Evolutionary conservation across 2,797 vertebrate genomes (phyloP), one percentile per base, ranked within the genome.

Genomic region (Holocentrus rufus): DNA sequence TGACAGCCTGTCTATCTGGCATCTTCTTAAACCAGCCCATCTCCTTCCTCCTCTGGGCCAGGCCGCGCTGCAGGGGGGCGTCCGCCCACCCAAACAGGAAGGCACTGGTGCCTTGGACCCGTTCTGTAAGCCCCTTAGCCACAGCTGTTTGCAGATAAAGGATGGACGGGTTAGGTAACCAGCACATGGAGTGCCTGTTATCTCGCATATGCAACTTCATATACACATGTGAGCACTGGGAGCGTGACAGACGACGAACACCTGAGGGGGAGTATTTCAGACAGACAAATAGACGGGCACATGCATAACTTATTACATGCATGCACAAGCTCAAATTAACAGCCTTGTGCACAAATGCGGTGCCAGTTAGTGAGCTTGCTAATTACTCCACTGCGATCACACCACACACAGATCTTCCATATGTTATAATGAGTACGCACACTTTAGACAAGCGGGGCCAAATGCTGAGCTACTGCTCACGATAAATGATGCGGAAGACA

Each of bases 41-140:
- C 72, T 94, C 92, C 78, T 93, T 95, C 76, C 93, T 93, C 85
- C 94, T 93, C 73, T 89, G 92, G 2, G 95, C 92, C 39, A 95
- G 85, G n/a, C 92, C 86, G 22, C 84, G 87, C 71, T 90, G 92
- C 52, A 75, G 77, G 0, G 92, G 91, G 7, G 62, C 30, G 76
- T 97, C 93, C 0, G 93, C 94, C 82, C 93, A 92, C 31, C 93
- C 93, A 10, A 95, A 95, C 62, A 95, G 90, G 93, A 96, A 96
- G 11, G 87, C 71, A 0, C 92, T 89, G 73, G 90, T 88, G 64
- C 91, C 94, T 17, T 50, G 85, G 20, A 95, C 79, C 14, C 69
- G 79, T 23, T 86, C 82, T 1, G 91, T 91, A 17, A 96, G 86
- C 31, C 77, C 86, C 63, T 67, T 80, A 25, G 93, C 94, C 73